phyloP scores from a whole-genome alignment of 2,888 invertebrate species.

The Chydorus sphaericus region DNA sequence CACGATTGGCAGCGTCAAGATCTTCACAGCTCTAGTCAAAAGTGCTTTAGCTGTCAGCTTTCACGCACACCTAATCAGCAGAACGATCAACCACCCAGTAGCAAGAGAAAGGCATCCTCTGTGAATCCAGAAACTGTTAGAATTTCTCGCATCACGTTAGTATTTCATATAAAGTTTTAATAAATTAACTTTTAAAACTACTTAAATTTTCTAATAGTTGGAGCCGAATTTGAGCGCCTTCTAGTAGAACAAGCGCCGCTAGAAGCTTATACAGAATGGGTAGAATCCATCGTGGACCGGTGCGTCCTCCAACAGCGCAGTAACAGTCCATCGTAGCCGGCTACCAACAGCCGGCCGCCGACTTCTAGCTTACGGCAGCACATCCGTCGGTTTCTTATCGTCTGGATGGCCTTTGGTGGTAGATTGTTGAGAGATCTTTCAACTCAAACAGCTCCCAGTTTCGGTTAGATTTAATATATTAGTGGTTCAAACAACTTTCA shows the following conservation, averaged over 20 bases:
- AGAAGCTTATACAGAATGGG: slow-evolving; percentile 32
- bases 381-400: slow-evolving; percentile 31
- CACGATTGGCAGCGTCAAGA: slow-evolving; percentile 33
- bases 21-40: slow-evolving; percentile 28
- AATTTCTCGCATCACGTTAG: slow-evolving; percentile 7
- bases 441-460: slow-evolving; percentile 33
- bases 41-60: slow-evolving; percentile 25
- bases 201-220: slow-evolving; percentile 24
- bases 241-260: slow-evolving; percentile 31
- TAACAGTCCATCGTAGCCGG: slow-evolving; percentile 3
- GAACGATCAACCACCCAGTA: too few species aligned
- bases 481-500: not conserved
- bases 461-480: slow-evolving; percentile 25
- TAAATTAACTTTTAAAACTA: not conserved
- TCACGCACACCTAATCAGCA: too few species aligned
- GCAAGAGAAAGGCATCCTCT: not conserved
- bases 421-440: slow-evolving; percentile 34
- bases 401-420: slow-evolving; percentile 34
- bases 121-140: not conserved
- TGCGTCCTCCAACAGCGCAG: slow-evolving; percentile 28
- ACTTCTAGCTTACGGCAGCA: slow-evolving; percentile 24
- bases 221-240: slow-evolving; percentile 32
- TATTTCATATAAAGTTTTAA: not conserved
- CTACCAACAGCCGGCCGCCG: not conserved
- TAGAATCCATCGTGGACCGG: slow-evolving; percentile 31